Evolutionary conservation across 2,113 vertebrate genomes (phyloP).

Genomic region (Crotalus horridus): DNA sequence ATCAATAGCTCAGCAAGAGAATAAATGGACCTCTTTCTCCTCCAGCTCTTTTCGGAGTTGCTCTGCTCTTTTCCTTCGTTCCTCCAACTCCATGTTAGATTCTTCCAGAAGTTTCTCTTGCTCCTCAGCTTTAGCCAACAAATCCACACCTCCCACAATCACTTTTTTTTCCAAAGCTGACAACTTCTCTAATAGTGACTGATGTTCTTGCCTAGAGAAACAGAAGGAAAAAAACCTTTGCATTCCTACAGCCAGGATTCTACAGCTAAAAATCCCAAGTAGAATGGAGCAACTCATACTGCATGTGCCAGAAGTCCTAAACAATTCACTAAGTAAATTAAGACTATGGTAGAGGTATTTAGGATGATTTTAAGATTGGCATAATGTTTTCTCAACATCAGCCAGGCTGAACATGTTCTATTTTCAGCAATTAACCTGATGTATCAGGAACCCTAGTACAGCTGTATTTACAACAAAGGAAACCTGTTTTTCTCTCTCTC

Average conservation of each 20-base stretch:
- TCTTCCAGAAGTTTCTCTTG: conserved; percentile 96
- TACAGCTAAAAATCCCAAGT: conserved; percentile 1
- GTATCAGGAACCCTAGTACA: not conserved
- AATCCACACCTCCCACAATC: conserved; percentile 96
- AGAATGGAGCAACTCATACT: not conserved
- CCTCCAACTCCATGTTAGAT: conserved; percentile 96
- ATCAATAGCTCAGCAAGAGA: not conserved
- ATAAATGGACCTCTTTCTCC: conserved; percentile 87
- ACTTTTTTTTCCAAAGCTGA: conserved; percentile 95
- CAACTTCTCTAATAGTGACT: conserved; percentile 89
- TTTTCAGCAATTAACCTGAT: not conserved
- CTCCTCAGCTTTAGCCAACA: conserved; percentile 96
- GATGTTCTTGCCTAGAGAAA: conserved; percentile 88
- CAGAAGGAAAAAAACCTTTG: not conserved
- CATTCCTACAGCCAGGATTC: not conserved
- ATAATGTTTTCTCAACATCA: not conserved
- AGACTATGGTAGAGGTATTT: not conserved
- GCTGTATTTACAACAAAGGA: not conserved
- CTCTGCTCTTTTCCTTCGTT: conserved; percentile 88
- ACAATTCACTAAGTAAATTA: conserved; percentile 22
- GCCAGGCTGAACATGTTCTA: not conserved
- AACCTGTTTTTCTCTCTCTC: not conserved
- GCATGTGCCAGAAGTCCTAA: conserved; percentile 20
- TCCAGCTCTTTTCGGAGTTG: conserved; percentile 93
- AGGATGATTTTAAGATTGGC: not conserved